Evolutionary conservation across 2,888 invertebrate genomes (phyloP).

Genomic region (Lamellibrachia satsuma): DNA sequence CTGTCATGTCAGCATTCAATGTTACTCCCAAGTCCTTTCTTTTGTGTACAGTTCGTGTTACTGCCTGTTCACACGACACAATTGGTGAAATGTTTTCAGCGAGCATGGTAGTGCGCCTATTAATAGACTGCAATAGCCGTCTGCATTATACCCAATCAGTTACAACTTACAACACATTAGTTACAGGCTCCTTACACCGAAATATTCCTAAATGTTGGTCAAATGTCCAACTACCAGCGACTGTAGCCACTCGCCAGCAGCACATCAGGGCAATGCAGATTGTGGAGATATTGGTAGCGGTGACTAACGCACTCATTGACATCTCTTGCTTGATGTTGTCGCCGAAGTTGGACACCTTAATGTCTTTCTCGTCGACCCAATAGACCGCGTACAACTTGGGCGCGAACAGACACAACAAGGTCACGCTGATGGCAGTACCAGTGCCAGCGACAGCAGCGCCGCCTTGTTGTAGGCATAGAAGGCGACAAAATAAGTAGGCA

Average conservation of each 20-base stretch:
- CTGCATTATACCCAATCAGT: background rate
- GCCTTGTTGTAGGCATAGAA: too few species aligned
- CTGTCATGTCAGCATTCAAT: too few species aligned
- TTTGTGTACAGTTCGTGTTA: background rate
- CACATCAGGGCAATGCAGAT: background rate
- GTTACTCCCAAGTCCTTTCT: too few species aligned
- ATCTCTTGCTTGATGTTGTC: background rate
- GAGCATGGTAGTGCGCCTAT: background rate
- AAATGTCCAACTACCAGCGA: background rate
- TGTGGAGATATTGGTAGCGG: background rate
- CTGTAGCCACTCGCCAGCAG: too few species aligned
- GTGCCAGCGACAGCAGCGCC: too few species aligned
- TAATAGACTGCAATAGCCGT: background rate
- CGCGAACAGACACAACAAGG: too few species aligned
- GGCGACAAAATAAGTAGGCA: constrained; percentile 33
- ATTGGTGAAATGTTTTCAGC: background rate
- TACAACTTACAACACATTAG: background rate
- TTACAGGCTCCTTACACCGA: background rate
- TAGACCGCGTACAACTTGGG: too few species aligned
- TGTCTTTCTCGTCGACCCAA: too few species aligned
- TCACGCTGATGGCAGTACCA: too few species aligned
- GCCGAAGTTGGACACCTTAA: background rate
- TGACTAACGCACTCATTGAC: background rate
- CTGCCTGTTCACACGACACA: background rate
- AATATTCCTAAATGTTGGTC: background rate